These are phyloP conservation scores for Diprion similis DNA, from an alignment of 1,140 invertebrate species.

Conservation along the genomic window DNA sequence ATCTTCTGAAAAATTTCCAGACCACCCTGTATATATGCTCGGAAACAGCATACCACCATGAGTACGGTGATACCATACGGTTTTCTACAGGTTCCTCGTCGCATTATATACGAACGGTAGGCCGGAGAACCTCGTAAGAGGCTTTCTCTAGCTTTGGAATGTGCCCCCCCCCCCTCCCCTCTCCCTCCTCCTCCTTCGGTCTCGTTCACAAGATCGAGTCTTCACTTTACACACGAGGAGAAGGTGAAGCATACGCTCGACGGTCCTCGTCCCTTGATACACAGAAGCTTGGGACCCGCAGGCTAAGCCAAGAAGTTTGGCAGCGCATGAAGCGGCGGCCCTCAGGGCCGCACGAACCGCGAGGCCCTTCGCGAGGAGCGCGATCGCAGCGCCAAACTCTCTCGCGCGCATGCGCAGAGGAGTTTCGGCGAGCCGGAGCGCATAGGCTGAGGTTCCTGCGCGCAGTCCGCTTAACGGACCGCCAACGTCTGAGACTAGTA, in stretches of 20 bases:
- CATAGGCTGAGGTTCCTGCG: no score
- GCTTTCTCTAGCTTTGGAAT: constrained; percentile 15
- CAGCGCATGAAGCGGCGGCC: no score
- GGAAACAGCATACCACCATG: neutral
- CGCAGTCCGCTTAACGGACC: no score
- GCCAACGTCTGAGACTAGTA: neutral
- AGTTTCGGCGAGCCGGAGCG: no score
- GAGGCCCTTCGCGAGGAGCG: no score
- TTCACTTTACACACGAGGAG: neutral
- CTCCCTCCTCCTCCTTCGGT: neutral
- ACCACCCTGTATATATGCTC: neutral
- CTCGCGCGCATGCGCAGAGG: no score
- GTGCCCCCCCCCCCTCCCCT: neutral
- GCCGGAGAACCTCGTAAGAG: neutral
- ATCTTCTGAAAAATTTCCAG: neutral
- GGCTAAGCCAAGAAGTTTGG: neutral
- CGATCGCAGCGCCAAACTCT: no score
- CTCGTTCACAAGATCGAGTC: neutral
- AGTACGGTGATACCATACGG: neutral
- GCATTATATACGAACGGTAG: no score
- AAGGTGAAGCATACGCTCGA: neutral
- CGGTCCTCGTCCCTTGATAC: neutral
- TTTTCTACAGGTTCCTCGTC: neutral
- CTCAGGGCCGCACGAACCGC: no score
- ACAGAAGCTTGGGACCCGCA: neutral